These are phyloP conservation scores for Morpho achilles DNA, from an alignment of 2,888 invertebrate genomes.

Conservation along the genomic window DNA sequence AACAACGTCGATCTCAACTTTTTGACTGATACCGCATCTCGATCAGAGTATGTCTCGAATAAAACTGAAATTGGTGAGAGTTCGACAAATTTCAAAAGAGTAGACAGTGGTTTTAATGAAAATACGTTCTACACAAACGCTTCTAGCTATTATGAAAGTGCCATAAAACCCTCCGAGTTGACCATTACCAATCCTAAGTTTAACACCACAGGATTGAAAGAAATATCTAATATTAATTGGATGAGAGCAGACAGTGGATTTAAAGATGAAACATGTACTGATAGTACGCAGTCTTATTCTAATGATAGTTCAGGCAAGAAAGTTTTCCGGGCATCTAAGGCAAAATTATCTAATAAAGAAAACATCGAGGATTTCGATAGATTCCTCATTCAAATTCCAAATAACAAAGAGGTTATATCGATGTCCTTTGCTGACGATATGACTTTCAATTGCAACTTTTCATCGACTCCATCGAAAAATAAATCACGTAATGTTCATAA, in stretches of 20 bases:
- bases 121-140: conserved; percentile 64
- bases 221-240: conserved; percentile 70
- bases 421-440: conserved; percentile 70
- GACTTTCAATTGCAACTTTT: conserved; percentile 68
- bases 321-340: conserved; percentile 48
- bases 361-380: conserved; percentile 56
- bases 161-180: conserved; percentile 73
- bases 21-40: conserved; percentile 63
- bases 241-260: conserved; percentile 72
- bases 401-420: conserved; percentile 59
- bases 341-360: conserved; percentile 55
- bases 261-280: conserved; percentile 66
- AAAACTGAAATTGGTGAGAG: conserved; percentile 48
- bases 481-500: conserved; percentile 48
- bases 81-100: conserved; percentile 58
- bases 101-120: conserved; percentile 70
- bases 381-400: conserved; percentile 45
- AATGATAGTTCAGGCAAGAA: conserved; percentile 43
- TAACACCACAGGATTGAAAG: conserved; percentile 51
- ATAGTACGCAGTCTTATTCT: conserved; percentile 58
- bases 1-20: conserved; percentile 70
- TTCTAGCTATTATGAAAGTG: conserved; percentile 72
- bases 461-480: conserved; percentile 71
- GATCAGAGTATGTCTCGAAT: conserved; percentile 44
- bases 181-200: conserved; percentile 56